A percentile compares a stretch with the other conserved stretches of the same genome.
These are phyloP conservation scores for Lymantria monacha DNA, from an alignment of 2,888 invertebrate genomes.

Conservation along the genomic window DNA sequence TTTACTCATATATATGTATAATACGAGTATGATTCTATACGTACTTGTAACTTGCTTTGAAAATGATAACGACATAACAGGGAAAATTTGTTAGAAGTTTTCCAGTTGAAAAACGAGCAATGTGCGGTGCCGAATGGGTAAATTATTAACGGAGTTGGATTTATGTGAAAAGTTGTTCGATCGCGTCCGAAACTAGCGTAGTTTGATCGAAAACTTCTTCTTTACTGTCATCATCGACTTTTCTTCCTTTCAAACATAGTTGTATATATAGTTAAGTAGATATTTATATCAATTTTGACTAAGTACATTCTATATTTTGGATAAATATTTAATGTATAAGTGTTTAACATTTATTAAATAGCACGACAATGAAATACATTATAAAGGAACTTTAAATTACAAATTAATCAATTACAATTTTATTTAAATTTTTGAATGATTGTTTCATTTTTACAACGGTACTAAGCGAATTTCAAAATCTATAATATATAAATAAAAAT, in stretches of 20 bases:
- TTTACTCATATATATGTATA: too few species aligned
- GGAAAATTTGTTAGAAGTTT: background rate
- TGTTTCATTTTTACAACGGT: too few species aligned
- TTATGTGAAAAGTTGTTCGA: background rate
- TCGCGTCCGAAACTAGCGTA: background rate
- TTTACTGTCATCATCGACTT: background rate
- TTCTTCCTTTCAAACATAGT: slow-evolving; percentile 1
- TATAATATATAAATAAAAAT: too few species aligned
- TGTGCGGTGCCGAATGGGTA: background rate
- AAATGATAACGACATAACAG: background rate
- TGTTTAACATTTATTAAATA: too few species aligned
- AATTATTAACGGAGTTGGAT: background rate
- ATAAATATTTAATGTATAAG: too few species aligned
- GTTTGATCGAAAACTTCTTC: background rate
- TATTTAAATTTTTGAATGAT: too few species aligned
- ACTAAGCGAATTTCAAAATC: too few species aligned
- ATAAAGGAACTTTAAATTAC: too few species aligned
- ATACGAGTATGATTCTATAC: too few species aligned
- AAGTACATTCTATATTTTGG: too few species aligned
- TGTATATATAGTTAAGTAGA: slow-evolving; percentile 2
- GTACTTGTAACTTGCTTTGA: background rate
- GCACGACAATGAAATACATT: too few species aligned
- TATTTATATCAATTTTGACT: background rate
- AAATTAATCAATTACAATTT: too few species aligned
- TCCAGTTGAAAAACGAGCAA: background rate